phyloP scores from a whole-genome alignment of 2,113 vertebrate species.

The Glaucomys volans region DNA sequence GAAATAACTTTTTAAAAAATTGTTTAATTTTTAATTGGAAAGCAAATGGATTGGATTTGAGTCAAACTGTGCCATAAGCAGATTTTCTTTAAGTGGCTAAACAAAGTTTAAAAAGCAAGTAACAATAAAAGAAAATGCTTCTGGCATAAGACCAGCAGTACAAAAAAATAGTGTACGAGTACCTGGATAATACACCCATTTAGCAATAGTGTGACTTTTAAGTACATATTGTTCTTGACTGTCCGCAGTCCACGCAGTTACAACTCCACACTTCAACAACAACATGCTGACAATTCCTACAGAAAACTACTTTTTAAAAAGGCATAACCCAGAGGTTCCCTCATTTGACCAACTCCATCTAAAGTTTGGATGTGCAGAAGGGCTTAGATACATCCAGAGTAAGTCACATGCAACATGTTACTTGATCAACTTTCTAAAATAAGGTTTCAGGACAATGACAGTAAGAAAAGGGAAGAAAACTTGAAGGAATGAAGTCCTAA shows the following conservation, averaged over 20 bases:
- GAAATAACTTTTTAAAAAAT: constrained; percentile 83
- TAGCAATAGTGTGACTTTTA: constrained; percentile 99
- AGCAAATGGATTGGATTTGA: constrained; percentile 99
- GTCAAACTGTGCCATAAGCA: constrained; percentile 97
- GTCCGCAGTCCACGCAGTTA: constrained; percentile 98
- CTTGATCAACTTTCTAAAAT: constrained; percentile 94
- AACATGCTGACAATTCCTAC: constrained; percentile 95
- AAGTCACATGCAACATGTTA: constrained; percentile 97
- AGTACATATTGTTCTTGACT: constrained; percentile 93
- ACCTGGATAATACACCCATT: constrained; percentile 99
- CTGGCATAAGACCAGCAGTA: constrained; percentile 92
- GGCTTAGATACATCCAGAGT: constrained; percentile 93
- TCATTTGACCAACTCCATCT: constrained; percentile 90
- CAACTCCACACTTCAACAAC: constrained; percentile 96
- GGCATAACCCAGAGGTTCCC: constrained; percentile 95
- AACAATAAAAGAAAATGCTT: constrained; percentile 93
- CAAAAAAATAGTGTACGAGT: constrained; percentile 99
- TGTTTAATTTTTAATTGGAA: constrained; percentile 99
- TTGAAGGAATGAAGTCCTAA: constrained; percentile 98
- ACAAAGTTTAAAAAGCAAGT: constrained; percentile 97
- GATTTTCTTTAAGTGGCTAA: constrained; percentile 92
- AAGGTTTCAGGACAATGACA: constrained; percentile 94
- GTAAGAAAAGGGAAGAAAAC: constrained; percentile 96
- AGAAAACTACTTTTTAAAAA: constrained; percentile 93
- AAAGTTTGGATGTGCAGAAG: constrained; percentile 94